Conservation (phyloP, 2,888 invertebrate genomes). For the Heptascelio sp. region DNA sequence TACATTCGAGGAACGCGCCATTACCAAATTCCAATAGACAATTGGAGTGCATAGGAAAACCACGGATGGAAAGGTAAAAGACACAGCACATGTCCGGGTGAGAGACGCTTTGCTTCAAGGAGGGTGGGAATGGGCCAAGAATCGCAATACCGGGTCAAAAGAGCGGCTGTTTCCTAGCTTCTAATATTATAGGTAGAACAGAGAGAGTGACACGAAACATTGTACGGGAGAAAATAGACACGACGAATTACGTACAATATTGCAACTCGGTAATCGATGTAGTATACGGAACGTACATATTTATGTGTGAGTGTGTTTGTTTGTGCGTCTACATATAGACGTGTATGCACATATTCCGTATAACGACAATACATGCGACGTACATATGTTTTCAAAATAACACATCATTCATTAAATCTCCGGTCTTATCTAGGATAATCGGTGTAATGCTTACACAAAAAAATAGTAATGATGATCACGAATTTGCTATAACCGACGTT, state of each 20-base stretch:
- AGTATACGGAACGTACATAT: conserved; percentile 66
- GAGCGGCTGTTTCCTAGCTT: conserved; percentile 45
- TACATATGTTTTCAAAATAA: no score
- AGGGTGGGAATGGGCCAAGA: conserved; percentile 58
- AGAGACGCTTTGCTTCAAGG: conserved; percentile 13
- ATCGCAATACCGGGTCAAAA: conserved; percentile 68
- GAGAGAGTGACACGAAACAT: not conserved
- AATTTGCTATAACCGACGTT: no score
- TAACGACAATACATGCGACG: no score
- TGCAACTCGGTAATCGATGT: conserved; percentile 75
- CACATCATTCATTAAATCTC: no score
- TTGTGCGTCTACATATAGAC: no score
- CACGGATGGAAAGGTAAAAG: conserved; percentile 47
- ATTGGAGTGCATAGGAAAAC: conserved; percentile 71
- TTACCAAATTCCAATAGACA: conserved; percentile 79
- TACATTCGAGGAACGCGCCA: conserved; percentile 76
- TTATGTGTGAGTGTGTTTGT: not conserved
- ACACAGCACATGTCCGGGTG: conserved; percentile 45
- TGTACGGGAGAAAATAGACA: not conserved
- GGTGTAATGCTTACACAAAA: no score
- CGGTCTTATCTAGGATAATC: no score
- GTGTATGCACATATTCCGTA: no score
- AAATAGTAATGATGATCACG: no score
- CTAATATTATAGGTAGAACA: not conserved
- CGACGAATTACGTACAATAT: conserved; percentile 29